Evolutionary conservation across 2,888 invertebrate species (phyloP).

Genomic region (Itoplectis maculator): DNA sequence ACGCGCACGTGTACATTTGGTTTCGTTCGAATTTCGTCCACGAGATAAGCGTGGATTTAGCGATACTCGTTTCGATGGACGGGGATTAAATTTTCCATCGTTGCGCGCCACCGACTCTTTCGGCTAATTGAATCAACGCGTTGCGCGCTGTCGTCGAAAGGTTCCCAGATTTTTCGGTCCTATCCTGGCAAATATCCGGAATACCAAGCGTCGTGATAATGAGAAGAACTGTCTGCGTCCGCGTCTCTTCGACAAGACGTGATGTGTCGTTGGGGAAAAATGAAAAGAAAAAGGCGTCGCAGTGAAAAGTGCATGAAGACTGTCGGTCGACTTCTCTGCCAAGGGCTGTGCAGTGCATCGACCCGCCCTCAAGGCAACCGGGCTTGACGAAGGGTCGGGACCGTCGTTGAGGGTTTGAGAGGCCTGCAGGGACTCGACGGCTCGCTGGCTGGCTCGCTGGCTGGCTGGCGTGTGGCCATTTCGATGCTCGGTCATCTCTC

Average conservation of each 20-base stretch:
- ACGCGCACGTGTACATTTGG: conserved; percentile 12
- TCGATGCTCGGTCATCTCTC: conserved; percentile 56
- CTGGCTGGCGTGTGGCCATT: conserved; percentile 61
- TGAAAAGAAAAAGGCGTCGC: conserved; percentile 34
- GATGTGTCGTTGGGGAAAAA: conserved; percentile 24
- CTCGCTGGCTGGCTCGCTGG: neutral
- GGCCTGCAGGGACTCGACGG: conserved; percentile 40
- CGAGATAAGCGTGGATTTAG: conserved; percentile 20
- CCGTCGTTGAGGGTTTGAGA: conserved; percentile 24
- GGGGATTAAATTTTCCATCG: conserved; percentile 40
- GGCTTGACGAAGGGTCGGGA: conserved; percentile 44
- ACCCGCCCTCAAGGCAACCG: conserved; percentile 62
- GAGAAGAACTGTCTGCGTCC: conserved; percentile 35
- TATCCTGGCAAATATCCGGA: neutral
- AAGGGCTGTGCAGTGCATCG: conserved; percentile 64
- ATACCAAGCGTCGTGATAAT: neutral
- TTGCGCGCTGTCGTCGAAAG: neutral
- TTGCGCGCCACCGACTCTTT: conserved; percentile 26
- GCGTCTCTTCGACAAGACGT: conserved; percentile 25
- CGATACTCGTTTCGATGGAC: neutral
- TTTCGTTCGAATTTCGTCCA: conserved; percentile 29
- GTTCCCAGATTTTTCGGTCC: neutral
- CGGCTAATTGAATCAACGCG: conserved; percentile 33
- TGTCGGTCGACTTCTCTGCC: conserved; percentile 44
- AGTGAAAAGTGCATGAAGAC: conserved; percentile 31